Evolutionary conservation across 1,140 invertebrate species (phyloP), one percentile per base, ranked within the genome.

Genomic region (Macrocentrus cingulum): DNA sequence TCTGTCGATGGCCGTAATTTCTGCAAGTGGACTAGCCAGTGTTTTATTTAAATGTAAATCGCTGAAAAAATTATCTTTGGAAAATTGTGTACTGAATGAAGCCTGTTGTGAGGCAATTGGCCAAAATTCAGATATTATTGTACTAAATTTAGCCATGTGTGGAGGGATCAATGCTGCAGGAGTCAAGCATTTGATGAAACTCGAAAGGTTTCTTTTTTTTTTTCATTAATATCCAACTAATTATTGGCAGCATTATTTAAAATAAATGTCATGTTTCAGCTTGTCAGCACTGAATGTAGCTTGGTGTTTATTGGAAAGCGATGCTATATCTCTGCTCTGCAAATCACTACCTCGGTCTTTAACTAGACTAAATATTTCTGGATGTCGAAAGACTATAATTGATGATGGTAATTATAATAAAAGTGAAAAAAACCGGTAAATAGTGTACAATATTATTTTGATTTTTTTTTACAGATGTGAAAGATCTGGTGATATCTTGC

Each of bases 11-110:
- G 84, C 87, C 2, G 80, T 84, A 0, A 83, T 93, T 16, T 82
- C 83, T 4, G 41, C 74, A 1, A 52, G 75, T 11, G 86, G 85
- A 37, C 76, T 95, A 25, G 81, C 82, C 25, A 68, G 77, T 13
- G 68, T 95, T 5, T 78, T 95, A 11, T 73, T 72, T 0, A 80
- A 83, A 9, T 95, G 91, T 77, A 80, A 80, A 15, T 81, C 83
- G 23, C 77, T 96, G 18, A 86, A 85, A 64, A 95, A 94, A 75
- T 73, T 96, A 1, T 94, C 91, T 65, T 69, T 95, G 41, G 93
- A 96, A 80, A 87, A 87, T 62, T 85, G 89, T 56, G 72, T 74
- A 13, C 42, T 95, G 0, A 84, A 84, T 69, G 80, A 84, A 64
- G 68, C 71, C 2, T 84, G 87, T 39, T 88, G 88, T 64, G 60